phyloP scores from a whole-genome alignment of 2,888 invertebrate genomes.

The Meta bourneti region DNA sequence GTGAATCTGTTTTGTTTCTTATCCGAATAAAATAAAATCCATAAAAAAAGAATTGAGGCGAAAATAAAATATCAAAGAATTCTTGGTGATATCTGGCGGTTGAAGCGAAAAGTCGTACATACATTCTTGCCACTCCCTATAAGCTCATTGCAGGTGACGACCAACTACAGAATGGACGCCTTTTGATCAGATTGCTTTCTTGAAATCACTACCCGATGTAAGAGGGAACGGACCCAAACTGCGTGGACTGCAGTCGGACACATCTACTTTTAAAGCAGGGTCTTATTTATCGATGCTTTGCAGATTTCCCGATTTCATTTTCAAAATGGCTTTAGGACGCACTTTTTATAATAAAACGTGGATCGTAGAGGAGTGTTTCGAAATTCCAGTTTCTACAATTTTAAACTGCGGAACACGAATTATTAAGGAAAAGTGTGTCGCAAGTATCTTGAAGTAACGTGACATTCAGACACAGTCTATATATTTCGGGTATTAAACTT shows the following conservation, averaged over 20 bases:
- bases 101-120: constrained; percentile 55
- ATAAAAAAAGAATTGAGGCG: constrained; percentile 30
- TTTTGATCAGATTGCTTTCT: constrained; percentile 70
- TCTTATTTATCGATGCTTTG: background rate
- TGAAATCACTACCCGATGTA: constrained; percentile 43
- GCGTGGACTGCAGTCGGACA: background rate
- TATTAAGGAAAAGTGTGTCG: background rate
- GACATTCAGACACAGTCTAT: too few relatives aligned
- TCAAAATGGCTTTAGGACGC: background rate
- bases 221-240: constrained; percentile 41
- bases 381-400: too few relatives aligned
- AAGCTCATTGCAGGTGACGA: constrained; percentile 62
- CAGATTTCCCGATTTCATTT: background rate
- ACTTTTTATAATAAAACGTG: background rate
- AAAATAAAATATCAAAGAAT: constrained; percentile 62
- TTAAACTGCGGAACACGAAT: background rate
- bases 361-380: too few relatives aligned
- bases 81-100: constrained; percentile 59
- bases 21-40: constrained; percentile 53
- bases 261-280: too few relatives aligned
- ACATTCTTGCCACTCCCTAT: constrained; percentile 63
- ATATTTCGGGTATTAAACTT: too few relatives aligned
- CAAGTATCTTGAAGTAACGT: too few relatives aligned
- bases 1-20: constrained; percentile 70
- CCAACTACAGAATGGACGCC: constrained; percentile 33